These are phyloP conservation scores for Cettia cetti DNA, from an alignment of 2,113 vertebrate genomes.

Conservation along the genomic window DNA sequence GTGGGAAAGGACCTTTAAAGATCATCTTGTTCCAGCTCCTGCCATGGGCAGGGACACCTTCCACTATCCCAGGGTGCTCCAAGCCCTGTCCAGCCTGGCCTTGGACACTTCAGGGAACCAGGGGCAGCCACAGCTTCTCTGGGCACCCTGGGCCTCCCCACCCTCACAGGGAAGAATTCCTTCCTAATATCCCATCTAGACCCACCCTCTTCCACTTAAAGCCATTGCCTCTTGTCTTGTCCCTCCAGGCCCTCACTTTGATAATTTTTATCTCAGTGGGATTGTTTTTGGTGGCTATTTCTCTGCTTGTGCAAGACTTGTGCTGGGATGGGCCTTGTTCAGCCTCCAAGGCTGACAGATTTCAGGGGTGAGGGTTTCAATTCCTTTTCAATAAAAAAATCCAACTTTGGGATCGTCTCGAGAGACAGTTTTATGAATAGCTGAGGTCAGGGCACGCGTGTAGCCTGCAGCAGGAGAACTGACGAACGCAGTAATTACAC, in stretches of 20 bases:
- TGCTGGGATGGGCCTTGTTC: background rate
- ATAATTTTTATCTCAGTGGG: background rate
- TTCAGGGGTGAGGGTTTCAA: background rate
- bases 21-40: background rate
- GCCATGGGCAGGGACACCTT: too few relatives aligned
- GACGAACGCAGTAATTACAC: background rate
- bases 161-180: background rate
- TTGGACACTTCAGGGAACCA: background rate
- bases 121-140: background rate
- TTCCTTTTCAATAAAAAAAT: background rate
- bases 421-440: background rate
- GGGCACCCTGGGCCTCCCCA: fast-evolving
- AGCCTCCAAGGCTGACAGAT: background rate
- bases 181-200: background rate
- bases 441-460: background rate
- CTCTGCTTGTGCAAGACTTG: background rate
- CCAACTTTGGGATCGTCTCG: background rate
- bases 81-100: fast-evolving
- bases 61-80: fast-evolving
- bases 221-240: background rate
- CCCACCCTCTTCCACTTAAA: background rate
- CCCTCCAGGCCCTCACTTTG: background rate
- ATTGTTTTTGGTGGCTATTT: fast-evolving
- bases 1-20: background rate
- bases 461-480: background rate